Conservation (phyloP, 2,888 invertebrate species). For the Pristionchus mayeri region DNA sequence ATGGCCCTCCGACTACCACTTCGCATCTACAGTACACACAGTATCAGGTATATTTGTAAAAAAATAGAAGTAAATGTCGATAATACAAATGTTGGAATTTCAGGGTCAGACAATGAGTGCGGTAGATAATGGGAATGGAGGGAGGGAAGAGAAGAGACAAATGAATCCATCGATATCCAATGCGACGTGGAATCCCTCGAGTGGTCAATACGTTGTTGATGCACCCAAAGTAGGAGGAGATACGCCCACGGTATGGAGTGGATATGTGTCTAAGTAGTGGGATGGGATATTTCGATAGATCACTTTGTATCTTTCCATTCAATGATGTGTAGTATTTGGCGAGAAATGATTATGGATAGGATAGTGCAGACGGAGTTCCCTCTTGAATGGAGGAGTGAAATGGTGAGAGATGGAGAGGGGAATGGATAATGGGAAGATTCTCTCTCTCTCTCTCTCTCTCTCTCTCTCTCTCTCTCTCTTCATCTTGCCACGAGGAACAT, state of each 20-base stretch:
- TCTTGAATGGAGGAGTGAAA: background rate
- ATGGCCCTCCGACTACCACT: background rate
- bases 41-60: background rate
- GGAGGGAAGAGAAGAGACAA: background rate
- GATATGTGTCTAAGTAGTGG: background rate
- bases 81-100: background rate
- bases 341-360: background rate
- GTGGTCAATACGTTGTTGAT: constrained; percentile 8
- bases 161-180: background rate
- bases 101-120: background rate
- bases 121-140: background rate
- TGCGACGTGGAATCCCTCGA: background rate
- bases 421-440: background rate
- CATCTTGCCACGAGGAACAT: background rate
- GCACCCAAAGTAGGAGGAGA: background rate
- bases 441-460: too few relatives aligned
- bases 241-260: background rate
- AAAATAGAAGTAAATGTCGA: background rate
- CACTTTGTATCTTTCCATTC: too few relatives aligned
- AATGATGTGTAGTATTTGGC: background rate
- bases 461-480: too few relatives aligned
- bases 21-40: background rate
- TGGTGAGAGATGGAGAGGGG: background rate
- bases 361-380: background rate
- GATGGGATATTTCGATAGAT: too few relatives aligned